These are phyloP conservation scores for Euphysa ruthae DNA, from an alignment of 30 jellyfish, hydroid and myxozoan genomes.

Conservation along the genomic window DNA sequence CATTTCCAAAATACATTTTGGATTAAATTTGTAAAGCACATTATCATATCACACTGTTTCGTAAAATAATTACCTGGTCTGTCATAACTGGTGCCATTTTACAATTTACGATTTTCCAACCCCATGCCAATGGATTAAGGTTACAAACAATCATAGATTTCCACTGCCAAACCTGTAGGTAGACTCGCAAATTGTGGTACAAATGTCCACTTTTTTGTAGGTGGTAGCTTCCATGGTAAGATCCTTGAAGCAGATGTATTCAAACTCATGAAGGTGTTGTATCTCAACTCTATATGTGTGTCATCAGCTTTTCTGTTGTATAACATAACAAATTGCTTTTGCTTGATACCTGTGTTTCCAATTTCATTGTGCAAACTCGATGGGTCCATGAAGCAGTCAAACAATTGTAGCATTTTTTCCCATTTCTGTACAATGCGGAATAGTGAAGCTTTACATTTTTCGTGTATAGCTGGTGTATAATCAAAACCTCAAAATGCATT, in stretches of 20 bases:
- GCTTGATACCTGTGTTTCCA: conserved; percentile 18
- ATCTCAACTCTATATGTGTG: background rate
- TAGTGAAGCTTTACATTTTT: background rate
- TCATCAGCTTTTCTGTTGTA: conserved; percentile 7
- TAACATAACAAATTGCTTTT: background rate
- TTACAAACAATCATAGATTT: too few species aligned
- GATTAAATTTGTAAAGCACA: too few species aligned
- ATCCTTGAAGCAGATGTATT: conserved; percentile 5
- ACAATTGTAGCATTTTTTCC: background rate
- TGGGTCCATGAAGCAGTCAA: background rate
- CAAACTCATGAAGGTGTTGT: too few species aligned
- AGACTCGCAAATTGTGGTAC: background rate
- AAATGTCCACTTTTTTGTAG: conserved; percentile 24
- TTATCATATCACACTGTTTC: too few species aligned
- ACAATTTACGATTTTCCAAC: too few species aligned
- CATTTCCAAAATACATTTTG: too few species aligned
- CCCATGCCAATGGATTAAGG: too few species aligned
- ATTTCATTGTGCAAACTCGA: background rate
- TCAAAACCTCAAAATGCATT: conserved; percentile 30
- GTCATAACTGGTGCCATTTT: too few species aligned
- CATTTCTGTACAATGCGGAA: background rate
- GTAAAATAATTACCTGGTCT: too few species aligned
- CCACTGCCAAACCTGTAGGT: conserved; percentile 6
- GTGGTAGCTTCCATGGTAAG: conserved; percentile 12
- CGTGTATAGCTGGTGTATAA: conserved; percentile 19